Conservation (phyloP, 2,113 vertebrate species). For the Spilogale gracilis region DNA sequence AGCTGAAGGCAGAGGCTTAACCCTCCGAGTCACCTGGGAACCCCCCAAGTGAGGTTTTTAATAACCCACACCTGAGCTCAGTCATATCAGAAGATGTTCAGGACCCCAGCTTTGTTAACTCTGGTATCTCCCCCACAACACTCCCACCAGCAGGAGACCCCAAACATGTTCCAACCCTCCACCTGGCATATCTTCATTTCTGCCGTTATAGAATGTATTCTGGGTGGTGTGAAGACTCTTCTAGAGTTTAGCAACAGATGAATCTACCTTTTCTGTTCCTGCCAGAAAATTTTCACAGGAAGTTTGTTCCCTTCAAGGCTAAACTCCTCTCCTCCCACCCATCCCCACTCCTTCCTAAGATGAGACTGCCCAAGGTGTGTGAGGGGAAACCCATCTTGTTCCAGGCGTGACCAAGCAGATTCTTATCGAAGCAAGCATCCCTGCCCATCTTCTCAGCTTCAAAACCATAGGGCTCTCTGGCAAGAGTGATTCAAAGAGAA, state of each 20-base stretch:
- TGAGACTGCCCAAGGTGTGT: background rate
- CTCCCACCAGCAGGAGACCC: background rate
- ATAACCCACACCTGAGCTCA: background rate
- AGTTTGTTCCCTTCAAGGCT: background rate
- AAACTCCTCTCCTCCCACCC: background rate
- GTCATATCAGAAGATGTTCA: background rate
- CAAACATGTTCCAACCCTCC: background rate
- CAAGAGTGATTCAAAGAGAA: background rate
- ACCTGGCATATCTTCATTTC: background rate
- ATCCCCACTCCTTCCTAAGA: background rate
- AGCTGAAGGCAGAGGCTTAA: no score
- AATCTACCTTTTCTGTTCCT: background rate
- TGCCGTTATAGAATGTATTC: slow-evolving; percentile 59
- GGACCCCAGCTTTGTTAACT: background rate
- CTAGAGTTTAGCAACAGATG: slow-evolving; percentile 67
- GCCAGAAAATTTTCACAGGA: background rate
- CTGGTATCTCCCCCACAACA: background rate
- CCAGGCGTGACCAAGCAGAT: slow-evolving; percentile 49
- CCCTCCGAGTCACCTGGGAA: no score
- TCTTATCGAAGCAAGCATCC: slow-evolving; percentile 55
- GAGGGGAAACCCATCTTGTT: background rate
- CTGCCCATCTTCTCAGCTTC: slow-evolving; percentile 9
- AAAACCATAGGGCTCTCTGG: background rate
- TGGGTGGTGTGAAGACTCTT: slow-evolving; percentile 76
- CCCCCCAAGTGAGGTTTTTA: background rate